phyloP scores from a whole-genome alignment of 1,140 invertebrate genomes.

The Zaprionus tsacasi region DNA sequence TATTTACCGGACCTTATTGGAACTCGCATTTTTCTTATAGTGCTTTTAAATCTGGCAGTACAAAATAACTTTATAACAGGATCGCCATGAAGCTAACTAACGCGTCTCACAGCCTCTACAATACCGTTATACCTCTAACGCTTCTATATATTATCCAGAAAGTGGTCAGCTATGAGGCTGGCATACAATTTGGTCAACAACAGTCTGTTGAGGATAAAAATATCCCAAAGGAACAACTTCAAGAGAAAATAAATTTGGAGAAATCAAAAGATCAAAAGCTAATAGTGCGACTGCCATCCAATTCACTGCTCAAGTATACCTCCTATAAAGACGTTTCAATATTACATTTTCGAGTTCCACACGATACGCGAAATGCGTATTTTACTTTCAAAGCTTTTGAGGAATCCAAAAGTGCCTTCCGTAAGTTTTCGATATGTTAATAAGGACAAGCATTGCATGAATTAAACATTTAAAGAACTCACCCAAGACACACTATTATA shows the following conservation, averaged over 20 bases:
- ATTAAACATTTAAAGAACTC: neutral
- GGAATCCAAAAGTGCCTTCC: slow-evolving; percentile 80
- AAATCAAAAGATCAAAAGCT: slow-evolving; percentile 67
- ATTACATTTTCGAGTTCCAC: slow-evolving; percentile 77
- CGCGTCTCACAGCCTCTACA: slow-evolving; percentile 27
- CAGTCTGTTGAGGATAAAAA: slow-evolving; percentile 50
- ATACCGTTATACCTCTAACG: slow-evolving; percentile 32
- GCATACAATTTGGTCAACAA: slow-evolving; percentile 59
- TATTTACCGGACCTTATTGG: neutral
- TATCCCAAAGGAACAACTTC: slow-evolving; percentile 44
- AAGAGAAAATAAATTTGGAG: slow-evolving; percentile 59
- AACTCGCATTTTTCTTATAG: neutral
- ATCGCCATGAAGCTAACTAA: slow-evolving; percentile 26
- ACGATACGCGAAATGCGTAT: slow-evolving; percentile 64
- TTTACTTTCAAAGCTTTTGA: slow-evolving; percentile 83
- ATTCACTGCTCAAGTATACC: slow-evolving; percentile 77
- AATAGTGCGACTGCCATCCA: slow-evolving; percentile 78
- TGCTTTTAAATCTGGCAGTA: slow-evolving; percentile 3
- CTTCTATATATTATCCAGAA: slow-evolving; percentile 44
- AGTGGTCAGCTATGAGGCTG: slow-evolving; percentile 37
- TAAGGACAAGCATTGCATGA: neutral
- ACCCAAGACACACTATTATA: neutral
- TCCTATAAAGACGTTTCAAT: slow-evolving; percentile 83
- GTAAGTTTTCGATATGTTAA: slow-evolving; percentile 58
- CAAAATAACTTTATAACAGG: neutral